These are phyloP conservation scores for Lepidotrigona ventralis DNA, from an alignment of 1,140 invertebrate species.

Conservation along the genomic window DNA sequence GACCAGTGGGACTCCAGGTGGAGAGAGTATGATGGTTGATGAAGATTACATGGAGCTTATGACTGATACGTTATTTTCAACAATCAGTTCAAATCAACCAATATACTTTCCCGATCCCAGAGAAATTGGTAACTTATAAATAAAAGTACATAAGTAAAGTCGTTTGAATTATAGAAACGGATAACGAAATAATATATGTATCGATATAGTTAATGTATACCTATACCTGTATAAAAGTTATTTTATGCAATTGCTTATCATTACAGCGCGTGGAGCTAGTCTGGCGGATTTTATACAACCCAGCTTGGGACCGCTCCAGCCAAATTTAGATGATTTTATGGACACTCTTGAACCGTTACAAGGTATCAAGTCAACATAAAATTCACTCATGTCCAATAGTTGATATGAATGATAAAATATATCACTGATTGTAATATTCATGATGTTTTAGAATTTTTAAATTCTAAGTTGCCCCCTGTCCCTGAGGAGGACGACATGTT, in stretches of 20 bases:
- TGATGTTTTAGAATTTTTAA: conserved; percentile 80
- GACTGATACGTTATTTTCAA: conserved; percentile 94
- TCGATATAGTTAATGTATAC: background rate
- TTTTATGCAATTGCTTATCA: conserved; percentile 52
- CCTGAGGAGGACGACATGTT: conserved; percentile 83
- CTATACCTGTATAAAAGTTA: background rate
- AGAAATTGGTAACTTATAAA: conserved; percentile 90
- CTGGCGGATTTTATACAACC: conserved; percentile 99
- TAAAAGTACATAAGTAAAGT: background rate
- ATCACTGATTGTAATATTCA: background rate
- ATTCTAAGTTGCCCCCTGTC: conserved; percentile 83
- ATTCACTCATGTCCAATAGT: background rate
- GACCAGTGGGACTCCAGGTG: conserved; percentile 79
- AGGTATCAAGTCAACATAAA: conserved; percentile 79
- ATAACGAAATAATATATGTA: background rate
- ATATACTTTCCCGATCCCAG: conserved; percentile 97
- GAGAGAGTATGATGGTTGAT: conserved; percentile 89
- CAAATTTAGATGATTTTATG: conserved; percentile 98
- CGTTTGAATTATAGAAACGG: too few relatives aligned
- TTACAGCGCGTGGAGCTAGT: conserved; percentile 84
- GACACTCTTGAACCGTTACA: conserved; percentile 92
- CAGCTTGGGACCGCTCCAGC: conserved; percentile 96
- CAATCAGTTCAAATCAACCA: conserved; percentile 92
- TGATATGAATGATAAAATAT: too few relatives aligned
- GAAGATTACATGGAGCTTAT: conserved; percentile 94